These are phyloP conservation scores for Porites lobata DNA, from an alignment of 92 coral and sea anemone genomes.

Conservation along the genomic window DNA sequence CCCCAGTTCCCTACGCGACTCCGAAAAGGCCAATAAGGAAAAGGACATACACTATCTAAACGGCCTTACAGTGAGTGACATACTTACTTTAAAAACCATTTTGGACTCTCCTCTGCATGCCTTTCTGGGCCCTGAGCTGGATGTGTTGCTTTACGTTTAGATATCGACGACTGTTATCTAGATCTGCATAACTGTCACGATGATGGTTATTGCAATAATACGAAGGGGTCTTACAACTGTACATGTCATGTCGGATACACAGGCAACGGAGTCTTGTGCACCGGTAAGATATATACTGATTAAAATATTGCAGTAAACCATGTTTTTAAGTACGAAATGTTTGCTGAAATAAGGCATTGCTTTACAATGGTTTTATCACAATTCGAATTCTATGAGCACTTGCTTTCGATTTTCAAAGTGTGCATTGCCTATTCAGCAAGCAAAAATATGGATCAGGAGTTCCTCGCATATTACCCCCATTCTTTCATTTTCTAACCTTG, in stretches of 20 bases:
- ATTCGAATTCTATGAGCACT: conserved; percentile 5
- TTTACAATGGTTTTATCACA: neutral
- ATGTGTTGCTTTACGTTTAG: conserved; percentile 19
- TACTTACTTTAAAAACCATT: too few species aligned
- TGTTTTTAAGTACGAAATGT: conserved; percentile 30
- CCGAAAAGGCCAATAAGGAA: too few species aligned
- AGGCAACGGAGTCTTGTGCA: conserved; percentile 78
- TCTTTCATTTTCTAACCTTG: neutral
- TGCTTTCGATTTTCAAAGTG: conserved; percentile 3
- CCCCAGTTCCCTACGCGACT: too few species aligned
- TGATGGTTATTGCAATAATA: conserved; percentile 69
- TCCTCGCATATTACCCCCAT: conserved; percentile 46
- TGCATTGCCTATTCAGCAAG: conserved; percentile 78
- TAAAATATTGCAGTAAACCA: neutral
- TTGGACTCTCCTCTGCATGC: too few species aligned
- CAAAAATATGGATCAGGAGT: conserved; percentile 90
- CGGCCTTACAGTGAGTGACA: too few species aligned
- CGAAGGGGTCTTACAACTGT: conserved; percentile 73
- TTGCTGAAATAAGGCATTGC: conserved; percentile 73
- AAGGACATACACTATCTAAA: too few species aligned
- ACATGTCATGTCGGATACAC: conserved; percentile 74
- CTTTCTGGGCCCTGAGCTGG: too few species aligned
- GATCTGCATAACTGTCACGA: conserved; percentile 70
- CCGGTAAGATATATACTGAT: conserved; percentile 60
- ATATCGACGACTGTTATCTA: conserved; percentile 66